Base-by-base conservation (phyloP, 2,888 invertebrate species). In the Papilio elwesi region DNA sequence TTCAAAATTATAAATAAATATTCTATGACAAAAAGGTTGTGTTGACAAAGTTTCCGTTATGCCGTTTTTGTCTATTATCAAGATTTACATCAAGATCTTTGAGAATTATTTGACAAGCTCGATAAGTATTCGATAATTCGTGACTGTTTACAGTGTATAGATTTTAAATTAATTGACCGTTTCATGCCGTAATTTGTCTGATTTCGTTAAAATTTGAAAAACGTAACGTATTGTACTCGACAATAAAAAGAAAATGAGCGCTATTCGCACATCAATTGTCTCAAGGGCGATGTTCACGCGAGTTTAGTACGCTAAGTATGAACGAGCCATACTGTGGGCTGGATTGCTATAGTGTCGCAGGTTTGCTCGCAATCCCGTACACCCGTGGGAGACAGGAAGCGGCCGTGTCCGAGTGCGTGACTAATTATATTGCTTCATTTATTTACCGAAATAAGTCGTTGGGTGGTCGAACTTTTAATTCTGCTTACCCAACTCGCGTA, bases 371-470 rank as follows among this genome's bases (percentile, higher is more conserved):
- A 72, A 63, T 67, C 16, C 13, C 67, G 68, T 47, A 72, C 63
- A 36, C 62, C 62, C 72, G 68, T 72, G 63, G 67, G 63, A 68
- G 53, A 68, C 72, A 36, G 68, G 63, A 68, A 68, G 68, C 62
- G 52, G 15, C 52, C 9, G 15, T 43, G 67, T 66, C 49, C 65
- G 51, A 38, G 38, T 66, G 49, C 48, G 16, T 38, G 49, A 9
- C 51, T 59, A 16, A 62, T 52, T 67, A 67, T 67, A 67, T 43
- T 47, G 67, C 64, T 49, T 64, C 15, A 64, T 64, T 64, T 49
- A 64, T 49, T 64, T 26, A 64, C 26, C 52, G n/a, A 59, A 59
- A 59, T 38, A 59, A 57, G 36, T 26, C 6, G 15, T 7, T 59
- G 59, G 59, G 59, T 59, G 59, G 38, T 59, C 59, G 9, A 36